Base-by-base conservation (phyloP, 2,888 invertebrate genomes). In the Idaea straminata region DNA sequence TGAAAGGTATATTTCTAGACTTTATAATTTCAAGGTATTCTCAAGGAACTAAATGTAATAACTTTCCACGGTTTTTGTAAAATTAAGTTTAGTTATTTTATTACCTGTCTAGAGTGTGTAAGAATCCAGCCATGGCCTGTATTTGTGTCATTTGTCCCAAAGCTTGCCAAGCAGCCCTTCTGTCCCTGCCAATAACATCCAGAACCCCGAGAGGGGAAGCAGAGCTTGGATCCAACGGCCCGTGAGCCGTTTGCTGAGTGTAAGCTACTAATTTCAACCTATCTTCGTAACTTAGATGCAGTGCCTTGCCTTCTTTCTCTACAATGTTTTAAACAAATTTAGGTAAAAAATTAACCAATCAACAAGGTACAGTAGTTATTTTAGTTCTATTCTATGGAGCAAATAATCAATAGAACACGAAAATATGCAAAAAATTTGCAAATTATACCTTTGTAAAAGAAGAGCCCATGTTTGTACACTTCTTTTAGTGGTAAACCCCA, bases 291-390 rank as follows among this genome's bases (percentile, higher is more conserved):
- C 98, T 97, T 69, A 99, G 94, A 81, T 98, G 98, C 62, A 99
- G 94, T 3, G 98, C 99, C 93, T 99, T 99, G n/a, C 99, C 99
- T 91, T 98, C 97, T 92, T 99, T 99, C 86, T 99, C 99, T 99
- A 88, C 15, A 93, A 93, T 73, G 47, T 59, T 60, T 16, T 1
- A 16, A 38, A 34, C 61, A 2, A 63, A 25, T 15, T 4, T 0
- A 2, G 16, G 35, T 35, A 5, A 59, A 57, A 61, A 4, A 59
- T 13, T 59, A 10, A 47, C 10, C 7, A 47, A 47, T 47, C 5
- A 13, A 47, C 13, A 47, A 10, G 36, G 4, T 35, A 15, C 10
- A 59, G 16, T 57, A 15, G 58, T 3, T 57, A 57, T 15, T 15
- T 5, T 63, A 15, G 35, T 16, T 59, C 61, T 64, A 68, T 47